Percentiles rank a stretch among this genome's conserved stretches.
These are phyloP conservation scores for Bostrychus sinensis DNA, from an alignment of 2,113 vertebrate species.

Conservation along the genomic window DNA sequence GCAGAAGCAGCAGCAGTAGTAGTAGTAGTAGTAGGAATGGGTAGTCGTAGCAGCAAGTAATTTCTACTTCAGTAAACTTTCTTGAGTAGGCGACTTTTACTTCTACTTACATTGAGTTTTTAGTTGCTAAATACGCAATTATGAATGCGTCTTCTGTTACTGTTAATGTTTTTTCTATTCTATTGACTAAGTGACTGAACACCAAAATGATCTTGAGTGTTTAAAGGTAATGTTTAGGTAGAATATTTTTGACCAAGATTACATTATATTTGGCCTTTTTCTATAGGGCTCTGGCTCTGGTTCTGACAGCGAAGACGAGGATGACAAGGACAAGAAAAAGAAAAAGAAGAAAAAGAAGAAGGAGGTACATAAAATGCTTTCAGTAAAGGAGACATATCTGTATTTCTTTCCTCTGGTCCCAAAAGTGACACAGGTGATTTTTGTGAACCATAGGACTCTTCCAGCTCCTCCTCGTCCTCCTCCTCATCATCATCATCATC, in stretches of 20 bases:
- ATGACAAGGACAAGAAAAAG: slow-evolving; percentile 44
- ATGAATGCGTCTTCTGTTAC: no score
- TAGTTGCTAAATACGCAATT: no score
- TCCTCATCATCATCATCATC: background rate
- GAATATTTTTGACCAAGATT: no score
- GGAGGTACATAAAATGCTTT: background rate
- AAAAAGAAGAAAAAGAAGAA: slow-evolving; percentile 24
- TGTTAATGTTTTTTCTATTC: no score
- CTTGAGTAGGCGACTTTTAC: no score
- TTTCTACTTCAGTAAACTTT: no score
- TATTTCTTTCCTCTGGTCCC: background rate
- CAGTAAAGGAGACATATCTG: background rate
- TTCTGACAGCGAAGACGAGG: slow-evolving; percentile 32
- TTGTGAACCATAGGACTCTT: background rate
- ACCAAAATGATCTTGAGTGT: background rate
- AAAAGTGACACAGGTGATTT: background rate
- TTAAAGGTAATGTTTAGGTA: background rate
- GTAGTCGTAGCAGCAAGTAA: no score
- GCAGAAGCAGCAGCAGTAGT: no score
- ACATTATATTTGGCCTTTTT: background rate
- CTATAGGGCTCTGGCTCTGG: slow-evolving; percentile 55
- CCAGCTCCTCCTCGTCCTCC: background rate
- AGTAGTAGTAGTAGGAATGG: no score
- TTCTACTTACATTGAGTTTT: no score
- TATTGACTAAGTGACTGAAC: no score